These are phyloP conservation scores for Parasteatoda lunata DNA, from an alignment of 2,888 invertebrate species.

Conservation along the genomic window DNA sequence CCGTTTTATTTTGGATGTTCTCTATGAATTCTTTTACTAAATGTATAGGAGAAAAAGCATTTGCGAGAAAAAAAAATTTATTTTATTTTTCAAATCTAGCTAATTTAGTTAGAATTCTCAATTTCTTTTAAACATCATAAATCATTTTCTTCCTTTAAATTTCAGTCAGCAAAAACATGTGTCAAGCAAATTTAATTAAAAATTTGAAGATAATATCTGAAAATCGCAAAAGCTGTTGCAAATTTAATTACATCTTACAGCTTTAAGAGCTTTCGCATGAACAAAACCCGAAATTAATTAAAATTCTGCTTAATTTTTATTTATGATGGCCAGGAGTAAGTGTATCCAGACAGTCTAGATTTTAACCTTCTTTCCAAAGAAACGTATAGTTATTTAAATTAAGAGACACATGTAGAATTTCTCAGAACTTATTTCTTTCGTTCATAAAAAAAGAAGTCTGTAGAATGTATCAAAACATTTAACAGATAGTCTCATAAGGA, in stretches of 20 bases:
- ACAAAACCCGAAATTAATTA: not conserved
- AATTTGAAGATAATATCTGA: not conserved
- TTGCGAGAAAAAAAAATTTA: not conserved
- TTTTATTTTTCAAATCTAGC: not conserved
- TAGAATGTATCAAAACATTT: too few species aligned
- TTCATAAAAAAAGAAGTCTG: too few species aligned
- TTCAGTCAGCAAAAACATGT: not conserved
- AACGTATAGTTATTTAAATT: too few species aligned
- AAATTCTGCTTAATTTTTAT: not conserved
- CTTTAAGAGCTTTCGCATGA: not conserved
- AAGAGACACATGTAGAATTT: too few species aligned
- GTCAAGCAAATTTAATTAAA: not conserved
- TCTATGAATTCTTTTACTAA: too few species aligned
- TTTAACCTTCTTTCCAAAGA: too few species aligned
- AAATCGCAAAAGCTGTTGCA: not conserved
- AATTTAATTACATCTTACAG: not conserved
- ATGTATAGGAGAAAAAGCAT: not conserved
- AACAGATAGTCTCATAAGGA: too few species aligned
- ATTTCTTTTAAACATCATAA: not conserved
- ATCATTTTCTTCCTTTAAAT: not conserved
- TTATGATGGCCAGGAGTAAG: not conserved
- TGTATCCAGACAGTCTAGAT: too few species aligned
- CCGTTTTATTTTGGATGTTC: too few species aligned
- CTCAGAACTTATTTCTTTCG: too few species aligned
- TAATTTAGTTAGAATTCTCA: not conserved